A percentile compares a stretch with the other conserved stretches of the same genome.
Conservation (phyloP, 2,113 vertebrate species). For the Onychostruthus taczanowskii region DNA sequence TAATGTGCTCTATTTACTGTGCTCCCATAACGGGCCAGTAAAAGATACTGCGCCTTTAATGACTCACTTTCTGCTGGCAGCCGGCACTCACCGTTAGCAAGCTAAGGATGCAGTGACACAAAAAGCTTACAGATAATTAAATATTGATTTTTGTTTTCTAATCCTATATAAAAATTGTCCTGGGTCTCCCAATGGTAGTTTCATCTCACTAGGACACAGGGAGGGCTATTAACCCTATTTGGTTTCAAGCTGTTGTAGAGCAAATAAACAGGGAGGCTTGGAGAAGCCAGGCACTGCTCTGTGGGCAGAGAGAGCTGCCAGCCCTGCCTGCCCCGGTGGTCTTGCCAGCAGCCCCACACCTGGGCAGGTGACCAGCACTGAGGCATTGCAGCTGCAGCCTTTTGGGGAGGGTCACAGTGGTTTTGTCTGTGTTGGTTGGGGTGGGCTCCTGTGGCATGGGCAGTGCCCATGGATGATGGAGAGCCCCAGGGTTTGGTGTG, state of each 20-base stretch:
- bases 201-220: conserved; percentile 86
- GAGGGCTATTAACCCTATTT: conserved; percentile 86
- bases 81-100: conserved; percentile 82
- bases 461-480: neutral
- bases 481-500: neutral
- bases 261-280: conserved; percentile 47
- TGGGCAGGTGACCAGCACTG: neutral
- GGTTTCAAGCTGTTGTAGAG: conserved; percentile 63
- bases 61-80: conserved; percentile 84
- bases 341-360: neutral
- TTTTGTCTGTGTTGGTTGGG: accelerated
- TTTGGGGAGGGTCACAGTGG: accelerated
- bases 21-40: conserved; percentile 69
- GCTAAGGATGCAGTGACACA: conserved; percentile 99
- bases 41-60: conserved; percentile 81
- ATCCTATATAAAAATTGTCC: conserved; percentile 99
- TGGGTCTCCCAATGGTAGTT: conserved; percentile 97
- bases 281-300: neutral
- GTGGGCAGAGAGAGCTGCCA: neutral
- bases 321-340: neutral
- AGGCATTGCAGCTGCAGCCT: neutral
- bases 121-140: conserved; percentile 99
- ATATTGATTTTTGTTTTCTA: conserved; percentile 99
- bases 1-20: conserved; percentile 80
- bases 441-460: accelerated